phyloP scores from a whole-genome alignment of 2,888 invertebrate genomes.

The Drosophila parthenogenetica region DNA sequence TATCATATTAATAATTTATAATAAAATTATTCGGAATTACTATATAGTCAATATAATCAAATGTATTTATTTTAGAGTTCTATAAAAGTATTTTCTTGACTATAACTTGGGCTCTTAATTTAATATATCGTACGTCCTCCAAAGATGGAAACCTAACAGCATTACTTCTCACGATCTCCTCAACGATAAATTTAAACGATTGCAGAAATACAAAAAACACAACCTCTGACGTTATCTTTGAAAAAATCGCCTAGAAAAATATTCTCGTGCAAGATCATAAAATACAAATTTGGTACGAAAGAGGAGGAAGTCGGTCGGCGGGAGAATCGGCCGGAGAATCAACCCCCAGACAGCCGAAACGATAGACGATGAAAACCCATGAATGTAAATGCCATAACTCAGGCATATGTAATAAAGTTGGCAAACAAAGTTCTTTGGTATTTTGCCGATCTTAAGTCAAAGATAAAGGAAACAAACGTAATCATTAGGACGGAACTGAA shows the following conservation, averaged over 20 bases:
- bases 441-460: constrained; percentile 55
- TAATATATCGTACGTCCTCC: background rate
- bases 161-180: constrained; percentile 71
- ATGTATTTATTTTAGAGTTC: too few relatives aligned
- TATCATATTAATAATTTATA: too few relatives aligned
- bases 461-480: constrained; percentile 73
- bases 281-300: constrained; percentile 73
- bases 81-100: background rate
- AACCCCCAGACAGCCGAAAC: constrained; percentile 56
- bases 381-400: constrained; percentile 61
- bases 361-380: constrained; percentile 46
- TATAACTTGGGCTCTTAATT: too few relatives aligned
- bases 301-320: constrained; percentile 25
- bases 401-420: constrained; percentile 70
- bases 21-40: too few relatives aligned
- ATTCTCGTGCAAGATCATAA: constrained; percentile 52
- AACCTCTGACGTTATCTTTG: constrained; percentile 51
- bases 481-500: constrained; percentile 60
- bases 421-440: constrained; percentile 60
- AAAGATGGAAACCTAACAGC: constrained; percentile 31
- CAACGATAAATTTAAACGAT: constrained; percentile 63
- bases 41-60: too few relatives aligned
- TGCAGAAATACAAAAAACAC: constrained; percentile 50
- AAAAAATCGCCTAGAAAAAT: constrained; percentile 48
- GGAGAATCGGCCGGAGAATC: constrained; percentile 31